Base-by-base conservation (phyloP, 2,113 vertebrate genomes). In the Peromyscus maniculatus region DNA sequence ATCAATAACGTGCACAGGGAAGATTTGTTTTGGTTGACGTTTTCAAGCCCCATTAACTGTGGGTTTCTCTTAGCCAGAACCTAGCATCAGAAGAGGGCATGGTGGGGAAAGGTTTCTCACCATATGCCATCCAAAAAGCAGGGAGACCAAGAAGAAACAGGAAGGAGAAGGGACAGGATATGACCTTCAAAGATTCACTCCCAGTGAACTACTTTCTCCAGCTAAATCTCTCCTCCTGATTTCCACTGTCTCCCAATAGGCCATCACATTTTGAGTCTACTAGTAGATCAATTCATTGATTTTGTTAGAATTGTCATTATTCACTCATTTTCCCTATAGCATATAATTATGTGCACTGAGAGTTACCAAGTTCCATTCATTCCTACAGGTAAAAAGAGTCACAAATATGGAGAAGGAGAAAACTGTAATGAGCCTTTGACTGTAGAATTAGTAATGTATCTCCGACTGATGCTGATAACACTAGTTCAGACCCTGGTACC, bases 401-500 rank as follows among this genome's bases (percentile, higher is more conserved):
- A 88, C 77, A 93, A 72, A 74, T 19, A n/a, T 55, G 33, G 69
- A 67, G 87, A 91, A 83, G 33, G 62, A 83, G 28, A 84, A 92
- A 88, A 52, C 5, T 46, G 9, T 7, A 72, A 79, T 46, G 39
- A 96, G 31, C 8, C 4, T 67, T 83, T 39, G 33, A 52, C 82
- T 1, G 22, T 91, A 49, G 19, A 67, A 0, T 39, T 46, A 31
- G n/a, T 19, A 86, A 80, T 71, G 12, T 36, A 36, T 31, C 33
- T 57, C 5, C 9, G n/a, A 17, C 9, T 11, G 21, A n/a, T 36
- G 52, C 9, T 22, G 79, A n/a, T 24, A 19, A n/a, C 8, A 22
- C 1, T 19, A 57, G 79, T 57, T 82, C 9, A 22, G 0, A n/a
- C 52, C 52, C 79, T 21, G 8, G 31, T 16, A 31, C 31, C 4